Evolutionary conservation across 2,113 vertebrate species (phyloP), one percentile per base, ranked within the genome.

Genomic region (Phylloscopus trochilus): DNA sequence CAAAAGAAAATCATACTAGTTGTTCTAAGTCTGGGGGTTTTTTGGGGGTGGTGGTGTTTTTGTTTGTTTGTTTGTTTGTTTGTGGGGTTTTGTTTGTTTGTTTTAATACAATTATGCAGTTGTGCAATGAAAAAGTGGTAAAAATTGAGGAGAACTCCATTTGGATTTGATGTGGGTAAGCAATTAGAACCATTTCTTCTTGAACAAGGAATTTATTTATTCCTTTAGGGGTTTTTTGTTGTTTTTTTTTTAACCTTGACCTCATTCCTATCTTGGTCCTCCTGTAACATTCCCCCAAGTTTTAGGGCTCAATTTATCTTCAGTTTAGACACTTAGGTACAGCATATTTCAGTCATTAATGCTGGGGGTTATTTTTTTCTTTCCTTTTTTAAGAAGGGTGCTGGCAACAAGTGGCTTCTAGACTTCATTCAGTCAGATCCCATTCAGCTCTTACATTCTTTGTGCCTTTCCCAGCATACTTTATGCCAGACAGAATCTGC

Each of bases 401-500:
- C 28, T 64, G 44, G 18, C 27, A 79, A 26, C 69, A 95, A 80
- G 19, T 41, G 21, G 17, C 39, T 92, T 86, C 81, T 86, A 68
- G 85, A 39, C 44, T 73, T 58, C 39, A 19, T 88, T 78, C 59
- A 69, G 67, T 52, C 31, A 60, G 31, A 87, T 63, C 44, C 22
- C 53, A 53, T 78, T 73, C 60, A 59, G 15, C 14, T 44, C 51
- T 72, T 6, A 15, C 22, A 76, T 90, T 89, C 83, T 74, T 91
- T 72, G 53, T 75, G 58, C 73, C 33, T 86, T 86, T 92, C 43
- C 44, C 3, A 7, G 28, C 44, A 26, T 62, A 16, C n/a, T 94
- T 92, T 26, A 35, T 51, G 56, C 92, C 72, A 83, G 47, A 72
- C 43, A 76, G 83, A 87, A 93, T 87, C 59, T 33, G 15, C 7